These are phyloP conservation scores for Tetramorium alpestre DNA, from an alignment of 1,140 invertebrate species.

Conservation along the genomic window DNA sequence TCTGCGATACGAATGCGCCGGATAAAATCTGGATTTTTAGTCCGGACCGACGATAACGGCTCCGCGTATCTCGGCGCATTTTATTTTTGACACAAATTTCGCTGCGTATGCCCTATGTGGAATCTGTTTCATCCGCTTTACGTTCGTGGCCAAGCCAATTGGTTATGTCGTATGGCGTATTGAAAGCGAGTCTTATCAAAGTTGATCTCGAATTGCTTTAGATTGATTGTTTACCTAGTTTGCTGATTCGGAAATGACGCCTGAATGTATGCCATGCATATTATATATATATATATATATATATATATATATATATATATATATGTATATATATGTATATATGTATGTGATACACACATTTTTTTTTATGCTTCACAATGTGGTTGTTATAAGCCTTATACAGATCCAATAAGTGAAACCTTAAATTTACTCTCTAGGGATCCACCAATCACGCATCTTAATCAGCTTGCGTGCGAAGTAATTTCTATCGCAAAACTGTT, in stretches of 20 bases:
- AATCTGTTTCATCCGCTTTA: not conserved
- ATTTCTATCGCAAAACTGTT: slow-evolving; percentile 40
- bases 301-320: not conserved
- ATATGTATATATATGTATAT: not conserved
- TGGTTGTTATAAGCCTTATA: slow-evolving; percentile 56
- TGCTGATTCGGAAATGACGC: not conserved
- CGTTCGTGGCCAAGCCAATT: not conserved
- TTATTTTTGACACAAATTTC: not conserved
- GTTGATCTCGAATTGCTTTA: not conserved
- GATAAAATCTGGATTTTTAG: slow-evolving; percentile 9
- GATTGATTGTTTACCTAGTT: not conserved
- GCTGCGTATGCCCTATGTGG: not conserved
- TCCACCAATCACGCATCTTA: slow-evolving; percentile 61
- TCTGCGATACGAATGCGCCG: not conserved
- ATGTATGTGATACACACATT: not conserved
- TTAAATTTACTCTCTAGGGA: slow-evolving; percentile 72
- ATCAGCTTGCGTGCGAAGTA: slow-evolving; percentile 53
- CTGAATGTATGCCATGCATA: no score
- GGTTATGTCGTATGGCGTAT: not conserved
- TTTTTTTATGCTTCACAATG: slow-evolving; percentile 30
- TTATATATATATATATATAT: no score
- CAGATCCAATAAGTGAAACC: slow-evolving; percentile 79
- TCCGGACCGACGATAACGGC: not conserved
- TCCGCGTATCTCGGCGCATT: not conserved
- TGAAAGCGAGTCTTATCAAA: not conserved